phyloP scores from a whole-genome alignment of 2,113 vertebrate genomes.

The Tupaia chinensis region DNA sequence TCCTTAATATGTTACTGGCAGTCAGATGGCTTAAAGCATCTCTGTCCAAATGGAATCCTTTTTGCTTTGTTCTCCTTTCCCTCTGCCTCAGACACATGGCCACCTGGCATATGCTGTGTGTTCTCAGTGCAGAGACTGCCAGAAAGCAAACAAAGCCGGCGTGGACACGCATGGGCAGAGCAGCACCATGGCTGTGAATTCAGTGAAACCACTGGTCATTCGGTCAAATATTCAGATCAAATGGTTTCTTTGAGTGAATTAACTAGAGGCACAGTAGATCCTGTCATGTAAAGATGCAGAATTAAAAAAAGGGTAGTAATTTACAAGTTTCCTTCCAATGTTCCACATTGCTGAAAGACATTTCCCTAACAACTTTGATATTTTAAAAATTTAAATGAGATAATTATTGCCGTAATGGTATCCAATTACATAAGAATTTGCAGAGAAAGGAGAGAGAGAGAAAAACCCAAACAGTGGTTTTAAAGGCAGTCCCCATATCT shows the following conservation, averaged over 20 bases:
- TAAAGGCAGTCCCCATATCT: background rate
- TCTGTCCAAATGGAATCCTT: constrained; percentile 75
- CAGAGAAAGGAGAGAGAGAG: background rate
- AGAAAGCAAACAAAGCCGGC: constrained; percentile 68
- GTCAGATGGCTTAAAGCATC: constrained; percentile 68
- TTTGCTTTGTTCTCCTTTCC: constrained; percentile 71
- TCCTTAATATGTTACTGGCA: constrained; percentile 68
- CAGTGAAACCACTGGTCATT: constrained; percentile 39
- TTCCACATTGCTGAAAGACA: background rate
- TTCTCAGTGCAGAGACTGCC: constrained; percentile 61
- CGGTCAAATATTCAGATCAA: constrained; percentile 56
- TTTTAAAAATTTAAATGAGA: constrained; percentile 66
- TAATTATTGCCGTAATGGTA: constrained; percentile 10
- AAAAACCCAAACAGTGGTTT: constrained; percentile 40
- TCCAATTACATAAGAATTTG: constrained; percentile 64
- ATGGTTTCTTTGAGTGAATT: constrained; percentile 51
- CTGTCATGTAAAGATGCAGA: constrained; percentile 26
- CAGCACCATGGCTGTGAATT: constrained; percentile 19
- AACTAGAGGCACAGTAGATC: background rate
- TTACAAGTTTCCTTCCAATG: constrained; percentile 54
- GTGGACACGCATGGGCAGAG: constrained; percentile 49
- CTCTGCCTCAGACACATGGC: constrained; percentile 75
- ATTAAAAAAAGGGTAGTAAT: constrained; percentile 22
- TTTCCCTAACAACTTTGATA: constrained; percentile 42
- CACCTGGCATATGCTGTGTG: constrained; percentile 77